phyloP scores from a whole-genome alignment of 2,888 invertebrate species.

The Microctonus hyperodae region DNA sequence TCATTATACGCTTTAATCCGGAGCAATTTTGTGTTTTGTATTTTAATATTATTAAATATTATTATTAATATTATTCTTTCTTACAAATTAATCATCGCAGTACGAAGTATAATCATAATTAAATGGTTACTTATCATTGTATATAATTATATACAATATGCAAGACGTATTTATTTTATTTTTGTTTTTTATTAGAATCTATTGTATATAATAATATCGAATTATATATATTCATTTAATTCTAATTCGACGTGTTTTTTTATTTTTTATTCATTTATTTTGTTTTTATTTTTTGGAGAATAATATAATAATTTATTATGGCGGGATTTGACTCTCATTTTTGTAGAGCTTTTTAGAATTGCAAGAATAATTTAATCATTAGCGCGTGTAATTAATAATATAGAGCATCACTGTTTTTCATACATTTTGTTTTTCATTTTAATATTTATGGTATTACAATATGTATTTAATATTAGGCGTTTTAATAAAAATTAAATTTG shows the following conservation, averaged over 20 bases:
- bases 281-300: neutral
- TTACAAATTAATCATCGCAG: constrained; percentile 57
- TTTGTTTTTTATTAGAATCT: constrained; percentile 5
- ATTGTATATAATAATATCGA: constrained; percentile 13
- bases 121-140: constrained; percentile 51
- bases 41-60: neutral
- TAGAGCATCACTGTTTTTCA: neutral
- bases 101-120: constrained; percentile 53
- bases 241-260: constrained; percentile 10
- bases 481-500: neutral
- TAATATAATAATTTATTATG: constrained; percentile 14
- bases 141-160: constrained; percentile 44
- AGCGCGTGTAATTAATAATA: neutral
- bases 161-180: neutral
- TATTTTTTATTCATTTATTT: neutral
- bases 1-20: constrained; percentile 49
- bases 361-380: constrained; percentile 8
- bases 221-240: constrained; percentile 11
- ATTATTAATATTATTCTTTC: constrained; percentile 7
- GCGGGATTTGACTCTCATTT: neutral
- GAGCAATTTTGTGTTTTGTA: constrained; percentile 47
- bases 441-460: neutral
- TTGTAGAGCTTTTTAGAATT: neutral
- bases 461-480: neutral
- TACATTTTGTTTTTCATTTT: too few relatives aligned